These are phyloP conservation scores for Ostrea edulis DNA, from an alignment of 1,140 invertebrate genomes.

Conservation along the genomic window DNA sequence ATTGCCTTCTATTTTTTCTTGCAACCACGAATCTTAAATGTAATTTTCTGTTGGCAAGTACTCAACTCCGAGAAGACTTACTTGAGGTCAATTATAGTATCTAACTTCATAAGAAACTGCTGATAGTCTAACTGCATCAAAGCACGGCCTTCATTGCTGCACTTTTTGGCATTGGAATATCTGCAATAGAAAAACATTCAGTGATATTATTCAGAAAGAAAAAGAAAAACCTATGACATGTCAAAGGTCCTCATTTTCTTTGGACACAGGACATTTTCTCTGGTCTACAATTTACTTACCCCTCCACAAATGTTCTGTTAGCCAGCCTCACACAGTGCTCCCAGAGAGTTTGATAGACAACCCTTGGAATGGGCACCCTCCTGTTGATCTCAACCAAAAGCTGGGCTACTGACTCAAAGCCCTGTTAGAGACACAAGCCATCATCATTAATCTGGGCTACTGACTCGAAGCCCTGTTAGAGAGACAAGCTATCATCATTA, in stretches of 20 bases:
- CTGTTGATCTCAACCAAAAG: constrained; percentile 83
- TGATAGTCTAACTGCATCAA: constrained; percentile 99
- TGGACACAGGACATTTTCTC: no score
- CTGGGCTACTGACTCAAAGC: constrained; percentile 47
- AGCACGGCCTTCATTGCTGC: constrained; percentile 96
- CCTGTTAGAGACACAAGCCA: no score
- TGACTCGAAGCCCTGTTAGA: no score
- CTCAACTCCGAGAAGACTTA: neutral
- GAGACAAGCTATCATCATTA: no score
- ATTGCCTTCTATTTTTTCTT: no score
- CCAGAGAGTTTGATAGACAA: constrained; percentile 89
- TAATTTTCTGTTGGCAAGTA: no score
- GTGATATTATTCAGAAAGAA: neutral
- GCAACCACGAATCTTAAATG: no score
- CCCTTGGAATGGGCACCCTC: constrained; percentile 86
- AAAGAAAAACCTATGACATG: neutral
- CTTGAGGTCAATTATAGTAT: constrained; percentile 86
- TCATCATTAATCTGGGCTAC: no score
- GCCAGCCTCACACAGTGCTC: constrained; percentile 91
- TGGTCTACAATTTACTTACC: neutral
- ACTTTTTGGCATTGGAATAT: constrained; percentile 94
- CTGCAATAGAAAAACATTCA: constrained; percentile 76
- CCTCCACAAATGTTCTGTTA: constrained; percentile 91
- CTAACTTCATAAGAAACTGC: constrained; percentile 94
- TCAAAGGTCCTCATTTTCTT: no score